These are phyloP conservation scores for Seriola aureovittata DNA, from an alignment of 2,113 vertebrate species.

Conservation along the genomic window DNA sequence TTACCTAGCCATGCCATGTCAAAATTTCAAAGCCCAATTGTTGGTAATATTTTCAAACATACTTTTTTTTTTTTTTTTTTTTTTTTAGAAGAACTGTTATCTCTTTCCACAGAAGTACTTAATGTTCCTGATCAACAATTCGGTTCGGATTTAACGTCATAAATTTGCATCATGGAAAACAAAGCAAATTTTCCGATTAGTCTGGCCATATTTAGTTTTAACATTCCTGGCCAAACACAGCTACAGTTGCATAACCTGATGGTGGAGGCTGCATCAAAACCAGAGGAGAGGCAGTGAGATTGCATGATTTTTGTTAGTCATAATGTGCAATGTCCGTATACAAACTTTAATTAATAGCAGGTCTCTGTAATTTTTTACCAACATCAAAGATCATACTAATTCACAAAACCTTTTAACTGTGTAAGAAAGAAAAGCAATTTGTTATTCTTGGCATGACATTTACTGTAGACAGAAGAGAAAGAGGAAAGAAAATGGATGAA, in stretches of 20 bases:
- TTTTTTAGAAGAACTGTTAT: constrained; percentile 3
- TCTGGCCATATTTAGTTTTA: constrained; percentile 54
- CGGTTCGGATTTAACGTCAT: constrained; percentile 27
- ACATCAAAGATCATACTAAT: constrained; percentile 84
- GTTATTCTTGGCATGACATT: constrained; percentile 72
- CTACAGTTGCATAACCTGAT: constrained; percentile 62
- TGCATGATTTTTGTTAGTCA: constrained; percentile 81
- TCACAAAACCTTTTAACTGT: constrained; percentile 80
- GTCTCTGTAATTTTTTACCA: constrained; percentile 73
- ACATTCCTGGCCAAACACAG: constrained; percentile 47
- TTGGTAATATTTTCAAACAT: background rate
- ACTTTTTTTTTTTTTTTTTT: too few species aligned
- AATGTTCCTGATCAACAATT: constrained; percentile 41
- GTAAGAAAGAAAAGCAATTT: constrained; percentile 70
- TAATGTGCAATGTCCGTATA: constrained; percentile 68
- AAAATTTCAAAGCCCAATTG: background rate
- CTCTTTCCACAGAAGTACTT: constrained; percentile 19
- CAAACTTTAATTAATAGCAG: constrained; percentile 85
- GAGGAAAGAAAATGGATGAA: constrained; percentile 57
- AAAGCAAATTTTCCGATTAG: constrained; percentile 62
- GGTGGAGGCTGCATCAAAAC: constrained; percentile 68
- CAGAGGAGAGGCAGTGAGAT: constrained; percentile 62
- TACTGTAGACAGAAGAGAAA: constrained; percentile 41
- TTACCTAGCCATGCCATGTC: background rate
- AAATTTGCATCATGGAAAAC: constrained; percentile 72